Base-by-base conservation (phyloP, 2,797 vertebrate genomes). In the Diplodus puntazzo region DNA sequence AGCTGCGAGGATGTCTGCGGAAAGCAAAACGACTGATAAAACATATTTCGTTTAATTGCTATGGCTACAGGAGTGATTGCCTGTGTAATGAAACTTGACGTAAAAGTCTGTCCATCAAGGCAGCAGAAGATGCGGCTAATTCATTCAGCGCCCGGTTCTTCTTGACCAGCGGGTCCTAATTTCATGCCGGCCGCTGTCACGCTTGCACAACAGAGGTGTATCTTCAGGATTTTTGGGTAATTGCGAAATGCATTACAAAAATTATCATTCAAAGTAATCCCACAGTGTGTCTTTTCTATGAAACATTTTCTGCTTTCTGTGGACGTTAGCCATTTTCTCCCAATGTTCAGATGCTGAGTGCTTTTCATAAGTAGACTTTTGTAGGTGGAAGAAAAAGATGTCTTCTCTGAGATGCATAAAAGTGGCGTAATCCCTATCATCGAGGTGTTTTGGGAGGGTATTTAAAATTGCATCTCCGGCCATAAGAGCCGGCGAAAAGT, bases 21-120 rank as follows among this genome's bases (percentile, higher is more conserved):
- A 75, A 87, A 81, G 72, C 53, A 65, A 77, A 71, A 62, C 57
- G 10, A 80, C 53, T 55, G 73, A 82, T 69, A 80, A 59, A 73
- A 71, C 50, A 57, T 49, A 62, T 81, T 81, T 27, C 3, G 4
- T 62, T 54, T 69, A 79, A 88, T 76, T 89, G 42, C 69, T 42
- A 17, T 30, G 55, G 64, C 65, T 23, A 4, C 39, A 64, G 69
- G 81, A 89, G 75, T 71, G 79, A 91, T 84, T 90, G 84, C 58
- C 45, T 79, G 71, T 43, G 74, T 79, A 79, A 87, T 88, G 23
- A 77, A 81, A 81, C 57, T 79, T 82, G 84, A 83, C 81, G 58
- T 52, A 27, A 59, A 76, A 71, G 46, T 34, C 4, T 5, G 21
- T 58, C 45, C 30, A 34, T 57, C 12, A 67, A 57, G 30, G 72